phyloP scores from a whole-genome alignment of 2,797 vertebrate genomes.

The Helicolenus hilgendorfi region DNA sequence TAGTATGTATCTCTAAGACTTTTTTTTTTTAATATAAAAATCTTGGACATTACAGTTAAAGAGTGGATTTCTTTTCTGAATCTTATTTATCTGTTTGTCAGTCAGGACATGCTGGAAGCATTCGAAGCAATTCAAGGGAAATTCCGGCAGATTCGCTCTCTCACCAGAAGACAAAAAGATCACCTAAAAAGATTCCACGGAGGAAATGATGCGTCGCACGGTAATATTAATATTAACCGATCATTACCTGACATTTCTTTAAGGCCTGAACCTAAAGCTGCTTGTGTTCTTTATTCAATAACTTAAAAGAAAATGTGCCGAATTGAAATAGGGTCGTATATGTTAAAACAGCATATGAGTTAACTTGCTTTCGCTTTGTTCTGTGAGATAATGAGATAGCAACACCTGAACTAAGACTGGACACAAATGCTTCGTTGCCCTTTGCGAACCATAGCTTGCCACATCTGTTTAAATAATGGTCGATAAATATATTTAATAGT shows the following conservation, averaged over 20 bases:
- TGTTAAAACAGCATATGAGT: conserved; percentile 64
- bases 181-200: conserved; percentile 94
- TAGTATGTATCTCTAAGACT: conserved; percentile 80
- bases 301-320: conserved; percentile 46
- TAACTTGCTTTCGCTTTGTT: conserved; percentile 56
- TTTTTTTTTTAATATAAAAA: background rate
- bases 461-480: conserved; percentile 63
- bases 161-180: conserved; percentile 96
- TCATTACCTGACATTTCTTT: background rate
- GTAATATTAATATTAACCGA: conserved; percentile 85
- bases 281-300: conserved; percentile 60
- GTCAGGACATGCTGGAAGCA: conserved; percentile 92
- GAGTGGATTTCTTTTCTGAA: background rate
- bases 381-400: conserved; percentile 59
- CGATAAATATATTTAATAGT: conserved; percentile 69
- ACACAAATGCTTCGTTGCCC: conserved; percentile 45
- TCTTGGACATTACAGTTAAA: background rate
- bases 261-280: background rate
- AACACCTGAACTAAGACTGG: conserved; percentile 47
- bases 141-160: conserved; percentile 94
- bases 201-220: conserved; percentile 91
- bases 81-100: conserved; percentile 86
- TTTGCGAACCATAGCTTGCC: conserved; percentile 33
- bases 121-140: conserved; percentile 96
- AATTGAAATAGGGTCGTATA: conserved; percentile 59